These are phyloP conservation scores for Andrena marginata DNA, from an alignment of 2,888 invertebrate genomes.

Conservation along the genomic window DNA sequence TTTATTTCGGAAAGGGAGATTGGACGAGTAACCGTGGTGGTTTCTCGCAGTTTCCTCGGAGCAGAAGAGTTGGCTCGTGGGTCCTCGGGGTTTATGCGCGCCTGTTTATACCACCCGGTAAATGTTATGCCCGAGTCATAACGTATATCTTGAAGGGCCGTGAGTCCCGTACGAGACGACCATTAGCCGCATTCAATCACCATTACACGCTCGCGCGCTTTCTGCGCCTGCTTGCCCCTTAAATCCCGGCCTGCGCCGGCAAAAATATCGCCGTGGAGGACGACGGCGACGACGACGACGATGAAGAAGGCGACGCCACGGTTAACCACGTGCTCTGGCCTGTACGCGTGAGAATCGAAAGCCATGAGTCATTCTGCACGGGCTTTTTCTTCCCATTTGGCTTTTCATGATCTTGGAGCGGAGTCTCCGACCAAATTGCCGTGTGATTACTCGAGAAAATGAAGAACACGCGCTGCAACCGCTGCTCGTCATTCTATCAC, in stretches of 20 bases:
- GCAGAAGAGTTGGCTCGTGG: conserved; percentile 10
- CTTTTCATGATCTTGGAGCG: background rate
- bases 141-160: conserved; percentile 70
- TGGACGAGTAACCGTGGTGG: conserved; percentile 13
- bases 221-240: conserved; percentile 71
- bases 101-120: conserved; percentile 72
- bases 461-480: background rate
- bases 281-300: conserved; percentile 3
- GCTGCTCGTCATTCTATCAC: no score
- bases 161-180: conserved; percentile 70
- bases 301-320: background rate
- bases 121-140: conserved; percentile 72
- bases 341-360: conserved; percentile 33
- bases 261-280: conserved; percentile 56
- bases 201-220: conserved; percentile 75
- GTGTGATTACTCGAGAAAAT: background rate
- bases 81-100: conserved; percentile 63
- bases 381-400: background rate
- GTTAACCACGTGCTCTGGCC: background rate
- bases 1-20: background rate
- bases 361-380: conserved; percentile 2
- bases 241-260: conserved; percentile 64
- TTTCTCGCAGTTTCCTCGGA: conserved; percentile 4
- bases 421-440: conserved; percentile 10
- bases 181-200: conserved; percentile 78